Evolutionary conservation across 1,140 invertebrate species (phyloP).

Genomic region (Aleiodes sp.): DNA sequence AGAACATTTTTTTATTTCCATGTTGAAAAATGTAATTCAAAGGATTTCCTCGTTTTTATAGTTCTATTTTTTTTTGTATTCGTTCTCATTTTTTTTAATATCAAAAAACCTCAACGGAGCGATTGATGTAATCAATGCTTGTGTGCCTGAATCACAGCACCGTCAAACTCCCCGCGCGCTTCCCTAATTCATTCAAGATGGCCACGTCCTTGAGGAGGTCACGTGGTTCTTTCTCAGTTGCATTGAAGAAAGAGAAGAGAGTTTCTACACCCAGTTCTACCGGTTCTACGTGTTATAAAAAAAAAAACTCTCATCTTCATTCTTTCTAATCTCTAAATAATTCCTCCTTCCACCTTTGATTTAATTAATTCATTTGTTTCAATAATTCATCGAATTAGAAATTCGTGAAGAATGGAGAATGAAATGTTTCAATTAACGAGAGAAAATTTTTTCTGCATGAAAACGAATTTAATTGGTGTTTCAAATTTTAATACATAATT

Average conservation of each 20-base stretch:
- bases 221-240: constrained; percentile 47
- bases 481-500: too few relatives aligned
- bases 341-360: neutral
- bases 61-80: too few relatives aligned
- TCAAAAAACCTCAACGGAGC: too few relatives aligned
- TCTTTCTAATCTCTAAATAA: neutral
- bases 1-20: neutral
- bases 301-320: neutral
- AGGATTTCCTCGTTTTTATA: too few relatives aligned
- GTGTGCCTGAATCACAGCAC: neutral
- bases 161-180: neutral
- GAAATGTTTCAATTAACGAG: too few relatives aligned
- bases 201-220: constrained; percentile 60
- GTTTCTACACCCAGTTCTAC: neutral
- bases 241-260: neutral
- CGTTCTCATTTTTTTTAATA: too few relatives aligned
- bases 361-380: neutral
- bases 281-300: neutral
- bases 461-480: too few relatives aligned
- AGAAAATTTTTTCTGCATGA: too few relatives aligned
- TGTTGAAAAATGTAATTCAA: too few relatives aligned
- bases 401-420: too few relatives aligned
- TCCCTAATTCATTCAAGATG: constrained; percentile 48
- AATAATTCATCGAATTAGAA: too few relatives aligned
- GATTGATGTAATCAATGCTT: too few relatives aligned